Percentiles rank a stretch among this genome's conserved stretches.
Evolutionary conservation across 2,113 vertebrate species (phyloP).

Genomic region (Bos taurus): DNA sequence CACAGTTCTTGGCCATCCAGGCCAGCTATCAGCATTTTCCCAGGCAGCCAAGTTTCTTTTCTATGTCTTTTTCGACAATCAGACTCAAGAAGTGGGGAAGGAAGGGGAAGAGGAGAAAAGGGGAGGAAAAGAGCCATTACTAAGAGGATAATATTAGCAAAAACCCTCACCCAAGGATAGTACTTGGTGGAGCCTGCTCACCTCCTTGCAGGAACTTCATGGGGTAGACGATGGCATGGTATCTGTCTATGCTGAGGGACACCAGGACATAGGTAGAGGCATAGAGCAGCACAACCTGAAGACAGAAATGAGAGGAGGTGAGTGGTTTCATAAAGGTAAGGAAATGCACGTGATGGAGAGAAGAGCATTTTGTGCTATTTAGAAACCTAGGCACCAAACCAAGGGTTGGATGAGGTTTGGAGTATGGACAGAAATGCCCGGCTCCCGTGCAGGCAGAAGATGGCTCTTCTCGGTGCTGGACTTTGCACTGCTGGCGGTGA

Average conservation of each 20-base stretch:
- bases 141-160: background rate
- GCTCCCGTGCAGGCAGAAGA: background rate
- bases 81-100: background rate
- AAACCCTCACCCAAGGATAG: background rate
- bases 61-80: background rate
- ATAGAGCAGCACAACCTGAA: slow-evolving; percentile 84
- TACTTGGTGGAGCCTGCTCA: slow-evolving; percentile 47
- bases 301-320: background rate
- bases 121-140: background rate
- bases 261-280: slow-evolving; percentile 84
- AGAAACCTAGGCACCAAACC: background rate
- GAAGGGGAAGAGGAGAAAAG: background rate
- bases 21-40: background rate
- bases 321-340: background rate
- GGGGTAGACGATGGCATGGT: slow-evolving; percentile 84
- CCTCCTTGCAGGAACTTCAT: slow-evolving; percentile 87
- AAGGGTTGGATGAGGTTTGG: background rate
- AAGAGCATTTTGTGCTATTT: background rate
- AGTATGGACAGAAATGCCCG: background rate
- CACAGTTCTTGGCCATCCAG: too few relatives aligned
- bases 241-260: slow-evolving; percentile 84
- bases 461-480: background rate
- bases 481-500: background rate
- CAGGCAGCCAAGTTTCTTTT: background rate
- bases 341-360: too few relatives aligned